A percentile compares a stretch with the other conserved stretches of the same genome.
Evolutionary conservation across 1,140 invertebrate genomes (phyloP).

Genomic region (Potamilus streckersoni): DNA sequence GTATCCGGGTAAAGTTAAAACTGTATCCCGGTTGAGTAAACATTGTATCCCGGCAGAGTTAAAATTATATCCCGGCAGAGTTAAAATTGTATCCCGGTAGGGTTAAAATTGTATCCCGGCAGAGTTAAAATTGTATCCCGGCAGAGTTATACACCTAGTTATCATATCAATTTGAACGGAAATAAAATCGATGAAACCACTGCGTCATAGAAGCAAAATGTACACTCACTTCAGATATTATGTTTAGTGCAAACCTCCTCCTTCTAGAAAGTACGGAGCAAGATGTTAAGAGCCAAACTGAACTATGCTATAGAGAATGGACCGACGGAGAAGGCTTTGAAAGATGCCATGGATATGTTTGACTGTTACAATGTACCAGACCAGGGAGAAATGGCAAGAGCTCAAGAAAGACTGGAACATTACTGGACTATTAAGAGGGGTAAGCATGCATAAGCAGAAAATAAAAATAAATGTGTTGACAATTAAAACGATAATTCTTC

Average conservation of each 20-base stretch:
- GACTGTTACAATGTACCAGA: conserved; percentile 27
- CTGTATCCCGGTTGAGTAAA: too few species aligned
- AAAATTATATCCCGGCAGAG: too few species aligned
- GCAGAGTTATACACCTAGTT: too few species aligned
- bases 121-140: too few species aligned
- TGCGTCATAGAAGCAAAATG: too few species aligned
- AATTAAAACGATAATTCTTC: not conserved
- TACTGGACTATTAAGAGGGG: conserved; percentile 29
- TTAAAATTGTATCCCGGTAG: too few species aligned
- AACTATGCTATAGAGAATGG: conserved; percentile 12
- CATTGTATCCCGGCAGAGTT: too few species aligned
- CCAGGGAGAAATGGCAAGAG: conserved; percentile 15
- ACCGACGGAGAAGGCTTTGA: conserved; percentile 6
- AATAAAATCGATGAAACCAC: too few species aligned
- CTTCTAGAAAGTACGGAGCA: conserved; percentile 25
- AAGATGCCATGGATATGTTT: conserved; percentile 20
- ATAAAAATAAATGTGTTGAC: not conserved
- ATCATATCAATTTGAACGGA: too few species aligned
- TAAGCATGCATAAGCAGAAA: not conserved
- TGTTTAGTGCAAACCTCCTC: not conserved
- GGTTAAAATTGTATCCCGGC: too few species aligned
- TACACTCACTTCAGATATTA: too few species aligned
- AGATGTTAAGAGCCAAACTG: conserved; percentile 18
- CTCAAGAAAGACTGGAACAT: conserved; percentile 14
- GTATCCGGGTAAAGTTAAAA: too few species aligned